Evolutionary conservation across 2,888 invertebrate species (phyloP).

Genomic region (Tipula vernalis): DNA sequence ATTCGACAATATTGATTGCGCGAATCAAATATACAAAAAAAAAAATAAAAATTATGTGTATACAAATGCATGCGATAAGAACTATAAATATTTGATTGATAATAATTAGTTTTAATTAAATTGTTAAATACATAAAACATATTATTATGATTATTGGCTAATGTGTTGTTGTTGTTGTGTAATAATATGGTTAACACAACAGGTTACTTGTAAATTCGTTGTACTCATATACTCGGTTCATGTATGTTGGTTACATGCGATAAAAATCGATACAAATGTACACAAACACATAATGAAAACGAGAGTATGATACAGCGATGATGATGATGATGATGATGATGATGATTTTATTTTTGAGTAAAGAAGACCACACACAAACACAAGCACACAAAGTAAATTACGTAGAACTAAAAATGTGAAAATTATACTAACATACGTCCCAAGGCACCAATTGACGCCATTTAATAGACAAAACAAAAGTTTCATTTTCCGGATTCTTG

Average conservation of each 20-base stretch:
- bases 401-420: background rate
- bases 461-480: background rate
- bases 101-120: slow-evolving; percentile 4
- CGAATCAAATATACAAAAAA: background rate
- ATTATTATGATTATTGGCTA: background rate
- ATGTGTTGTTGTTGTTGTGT: background rate
- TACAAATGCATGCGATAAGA: background rate
- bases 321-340: background rate
- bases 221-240: background rate
- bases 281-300: background rate
- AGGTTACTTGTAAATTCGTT: background rate
- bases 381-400: background rate
- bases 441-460: background rate
- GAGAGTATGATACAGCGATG: background rate
- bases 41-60: background rate
- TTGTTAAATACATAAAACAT: slow-evolving; percentile 4
- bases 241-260: background rate
- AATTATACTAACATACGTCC: background rate
- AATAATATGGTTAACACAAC: background rate
- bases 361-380: background rate
- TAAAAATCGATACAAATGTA: background rate
- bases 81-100: background rate
- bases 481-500: background rate
- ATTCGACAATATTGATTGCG: background rate
- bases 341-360: background rate